Evolutionary conservation across 1,140 invertebrate genomes (phyloP).

Genomic region (Lethrus apterus): DNA sequence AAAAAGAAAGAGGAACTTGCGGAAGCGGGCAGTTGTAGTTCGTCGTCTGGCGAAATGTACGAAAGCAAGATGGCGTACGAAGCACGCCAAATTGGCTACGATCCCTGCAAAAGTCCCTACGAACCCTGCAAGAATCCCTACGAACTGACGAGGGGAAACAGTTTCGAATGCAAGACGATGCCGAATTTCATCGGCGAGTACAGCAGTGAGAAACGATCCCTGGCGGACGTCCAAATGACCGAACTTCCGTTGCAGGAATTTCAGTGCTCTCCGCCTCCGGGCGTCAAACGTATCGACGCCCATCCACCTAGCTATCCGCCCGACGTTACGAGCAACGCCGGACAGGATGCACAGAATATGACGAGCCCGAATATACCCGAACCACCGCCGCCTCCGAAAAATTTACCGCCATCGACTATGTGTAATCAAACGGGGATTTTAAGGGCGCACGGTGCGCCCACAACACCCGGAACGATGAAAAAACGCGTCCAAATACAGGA

Average conservation of each 20-base stretch:
- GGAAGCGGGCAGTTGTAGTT: slow-evolving; percentile 57
- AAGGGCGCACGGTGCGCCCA: slow-evolving; percentile 45
- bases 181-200: slow-evolving; percentile 52
- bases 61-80: slow-evolving; percentile 50
- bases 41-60: slow-evolving; percentile 49
- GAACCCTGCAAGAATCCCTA: slow-evolving; percentile 30
- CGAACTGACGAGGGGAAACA: slow-evolving; percentile 18
- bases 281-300: slow-evolving; percentile 44
- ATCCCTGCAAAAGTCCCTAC: slow-evolving; percentile 35
- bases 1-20: slow-evolving; percentile 64
- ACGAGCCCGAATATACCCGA: slow-evolving; percentile 55
- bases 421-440: slow-evolving; percentile 52
- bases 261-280: slow-evolving; percentile 52
- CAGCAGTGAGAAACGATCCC: slow-evolving; percentile 53
- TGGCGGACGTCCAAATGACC: slow-evolving; percentile 58
- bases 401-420: slow-evolving; percentile 41
- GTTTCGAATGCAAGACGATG: slow-evolving; percentile 42
- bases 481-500: slow-evolving; percentile 83
- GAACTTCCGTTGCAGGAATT: slow-evolving; percentile 60
- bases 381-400: slow-evolving; percentile 60
- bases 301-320: slow-evolving; percentile 46
- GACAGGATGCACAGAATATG: slow-evolving; percentile 41
- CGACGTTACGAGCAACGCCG: slow-evolving; percentile 38
- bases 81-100: slow-evolving; percentile 50
- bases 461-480: slow-evolving; percentile 62